Conservation (phyloP, 2,888 invertebrate species). For the Rambutsinella grinnellia region DNA sequence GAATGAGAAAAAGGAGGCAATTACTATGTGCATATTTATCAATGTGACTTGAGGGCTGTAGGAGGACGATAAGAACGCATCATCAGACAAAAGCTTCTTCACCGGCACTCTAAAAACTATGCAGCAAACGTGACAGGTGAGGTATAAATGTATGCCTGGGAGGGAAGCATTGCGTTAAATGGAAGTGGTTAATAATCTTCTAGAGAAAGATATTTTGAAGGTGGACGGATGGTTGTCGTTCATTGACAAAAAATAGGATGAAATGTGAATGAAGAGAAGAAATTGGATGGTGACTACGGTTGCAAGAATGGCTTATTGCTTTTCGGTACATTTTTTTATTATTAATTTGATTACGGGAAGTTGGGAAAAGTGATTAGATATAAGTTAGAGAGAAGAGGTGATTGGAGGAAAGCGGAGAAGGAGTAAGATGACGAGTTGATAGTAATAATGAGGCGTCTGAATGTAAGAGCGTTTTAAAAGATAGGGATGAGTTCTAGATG, state of each 20-base stretch:
- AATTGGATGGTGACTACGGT: not conserved
- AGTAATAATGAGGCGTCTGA: not conserved
- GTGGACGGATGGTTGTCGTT: not conserved
- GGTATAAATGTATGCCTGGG: constrained; percentile 38
- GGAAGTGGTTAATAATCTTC: constrained; percentile 22
- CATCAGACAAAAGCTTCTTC: not conserved
- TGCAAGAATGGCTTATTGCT: too few species aligned
- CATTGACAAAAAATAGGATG: not conserved
- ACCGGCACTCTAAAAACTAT: not conserved
- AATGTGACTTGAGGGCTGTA: constrained; percentile 43
- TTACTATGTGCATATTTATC: constrained; percentile 53
- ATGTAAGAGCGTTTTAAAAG: not conserved
- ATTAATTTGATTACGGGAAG: not conserved
- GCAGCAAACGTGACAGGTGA: constrained; percentile 40
- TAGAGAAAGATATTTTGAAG: not conserved
- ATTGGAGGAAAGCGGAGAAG: not conserved
- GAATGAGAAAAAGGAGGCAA: constrained; percentile 32
- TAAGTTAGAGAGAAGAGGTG: not conserved
- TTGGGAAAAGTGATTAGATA: not conserved
- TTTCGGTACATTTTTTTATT: too few species aligned
- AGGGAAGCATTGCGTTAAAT: constrained; percentile 43
- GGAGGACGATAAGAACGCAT: not conserved
- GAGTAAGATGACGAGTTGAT: not conserved
- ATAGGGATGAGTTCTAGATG: not conserved
- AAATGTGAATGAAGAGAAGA: not conserved